phyloP scores from a whole-genome alignment of 2,113 vertebrate species.

The rat (Rattus norvegicus) region GRCr8 NC_086035.1:51196501-51197000 shows the following conservation, averaged over 20 bases:
- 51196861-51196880: not conserved
- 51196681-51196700: not conserved
- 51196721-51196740: not conserved
- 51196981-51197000: not conserved
- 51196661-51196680: not conserved
- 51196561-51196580: not conserved
- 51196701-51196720: not conserved
- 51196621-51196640: not conserved
- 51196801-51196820: conserved; percentile 14
- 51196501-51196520: not conserved
- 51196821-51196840: not conserved
- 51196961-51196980: not conserved
- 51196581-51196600: not conserved
- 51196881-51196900: conserved; percentile 4
- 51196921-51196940: not conserved
- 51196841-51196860: not conserved
- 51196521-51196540: not conserved
- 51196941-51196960: not conserved
- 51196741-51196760: not conserved
- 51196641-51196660: not conserved
- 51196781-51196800: conserved; percentile 20
- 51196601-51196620: not conserved
- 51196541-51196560: conserved; percentile 16
- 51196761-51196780: not conserved
- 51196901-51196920: not conserved